Evolutionary conservation across 2,797 vertebrate species (phyloP).

Genomic region (Lacerta viridis): DNA sequence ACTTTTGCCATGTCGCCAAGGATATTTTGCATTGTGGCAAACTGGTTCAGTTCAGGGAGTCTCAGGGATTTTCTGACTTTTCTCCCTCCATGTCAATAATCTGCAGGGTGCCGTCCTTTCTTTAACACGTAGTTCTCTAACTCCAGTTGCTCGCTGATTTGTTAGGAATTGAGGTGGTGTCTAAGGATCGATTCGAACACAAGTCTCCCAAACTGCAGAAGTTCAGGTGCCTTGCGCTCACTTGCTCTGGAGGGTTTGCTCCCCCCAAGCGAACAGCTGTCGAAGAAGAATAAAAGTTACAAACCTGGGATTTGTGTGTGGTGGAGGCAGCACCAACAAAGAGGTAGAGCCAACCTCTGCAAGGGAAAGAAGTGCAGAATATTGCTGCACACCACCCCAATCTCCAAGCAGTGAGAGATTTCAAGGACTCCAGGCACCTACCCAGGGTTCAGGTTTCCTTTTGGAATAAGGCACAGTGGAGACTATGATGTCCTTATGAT

Average conservation of each 20-base stretch:
- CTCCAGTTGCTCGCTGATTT: slow-evolving; percentile 26
- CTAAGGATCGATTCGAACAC: slow-evolving; percentile 9
- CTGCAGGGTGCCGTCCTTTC: slow-evolving; percentile 35
- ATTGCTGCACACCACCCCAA: too few relatives aligned
- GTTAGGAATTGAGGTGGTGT: slow-evolving; percentile 46
- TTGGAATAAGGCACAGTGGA: too few relatives aligned
- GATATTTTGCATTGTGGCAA: slow-evolving; percentile 54
- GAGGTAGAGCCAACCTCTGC: too few relatives aligned
- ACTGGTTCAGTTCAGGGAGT: slow-evolving; percentile 52
- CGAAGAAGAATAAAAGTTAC: not conserved
- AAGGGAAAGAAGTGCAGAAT: too few relatives aligned
- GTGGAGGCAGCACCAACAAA: not conserved
- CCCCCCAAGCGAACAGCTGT: not conserved
- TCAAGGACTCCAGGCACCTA: too few relatives aligned
- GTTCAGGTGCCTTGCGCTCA: not conserved
- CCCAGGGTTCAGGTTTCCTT: too few relatives aligned
- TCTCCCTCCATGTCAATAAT: slow-evolving; percentile 64
- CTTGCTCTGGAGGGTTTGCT: not conserved
- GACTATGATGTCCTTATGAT: too few relatives aligned
- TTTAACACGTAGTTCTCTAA: slow-evolving; percentile 57
- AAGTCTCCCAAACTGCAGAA: not conserved
- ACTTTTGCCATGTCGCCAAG: slow-evolving; percentile 45
- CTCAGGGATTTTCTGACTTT: slow-evolving; percentile 48
- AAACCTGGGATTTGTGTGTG: not conserved
- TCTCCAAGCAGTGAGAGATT: too few relatives aligned